phyloP scores from a whole-genome alignment of 2,888 invertebrate genomes.

The Apodemia mormo region DNA sequence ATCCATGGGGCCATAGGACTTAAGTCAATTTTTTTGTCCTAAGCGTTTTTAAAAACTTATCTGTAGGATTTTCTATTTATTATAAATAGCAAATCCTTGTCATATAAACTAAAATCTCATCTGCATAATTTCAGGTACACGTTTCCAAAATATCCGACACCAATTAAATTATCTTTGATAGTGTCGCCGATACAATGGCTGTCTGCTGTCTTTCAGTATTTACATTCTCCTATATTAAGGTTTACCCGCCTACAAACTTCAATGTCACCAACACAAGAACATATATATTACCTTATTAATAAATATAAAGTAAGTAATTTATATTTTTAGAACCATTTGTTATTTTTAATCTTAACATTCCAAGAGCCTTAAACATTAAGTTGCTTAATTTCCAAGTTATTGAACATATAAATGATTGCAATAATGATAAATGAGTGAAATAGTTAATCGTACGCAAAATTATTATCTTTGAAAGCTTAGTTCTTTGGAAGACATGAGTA shows the following conservation, averaged over 20 bases:
- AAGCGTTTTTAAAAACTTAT: too few relatives aligned
- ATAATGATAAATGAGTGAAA: too few relatives aligned
- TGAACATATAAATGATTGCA: too few relatives aligned
- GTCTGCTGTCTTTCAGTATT: conserved; percentile 44
- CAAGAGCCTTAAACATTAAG: too few relatives aligned
- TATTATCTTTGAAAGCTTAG: too few relatives aligned
- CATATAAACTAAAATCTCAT: background rate
- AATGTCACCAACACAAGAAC: conserved; percentile 38
- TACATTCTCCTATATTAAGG: conserved; percentile 45
- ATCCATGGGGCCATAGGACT: too few relatives aligned
- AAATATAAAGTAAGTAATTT: conserved; percentile 47
- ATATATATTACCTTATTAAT: conserved; percentile 47
- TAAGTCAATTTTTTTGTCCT: too few relatives aligned
- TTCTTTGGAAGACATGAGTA: too few relatives aligned
- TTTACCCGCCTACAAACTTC: conserved; percentile 50
- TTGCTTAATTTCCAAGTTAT: too few relatives aligned
- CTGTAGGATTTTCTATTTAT: too few relatives aligned
- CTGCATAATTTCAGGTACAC: conserved; percentile 24
- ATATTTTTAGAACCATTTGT: background rate
- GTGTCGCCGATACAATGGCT: conserved; percentile 55
- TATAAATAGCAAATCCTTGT: too few relatives aligned
- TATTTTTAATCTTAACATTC: background rate
- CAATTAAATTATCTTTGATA: conserved; percentile 42
- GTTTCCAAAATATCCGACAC: conserved; percentile 40
- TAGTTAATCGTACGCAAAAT: too few relatives aligned